Base-by-base conservation (phyloP, 2,888 invertebrate species). In the Caenorhabditis becei region DNA sequence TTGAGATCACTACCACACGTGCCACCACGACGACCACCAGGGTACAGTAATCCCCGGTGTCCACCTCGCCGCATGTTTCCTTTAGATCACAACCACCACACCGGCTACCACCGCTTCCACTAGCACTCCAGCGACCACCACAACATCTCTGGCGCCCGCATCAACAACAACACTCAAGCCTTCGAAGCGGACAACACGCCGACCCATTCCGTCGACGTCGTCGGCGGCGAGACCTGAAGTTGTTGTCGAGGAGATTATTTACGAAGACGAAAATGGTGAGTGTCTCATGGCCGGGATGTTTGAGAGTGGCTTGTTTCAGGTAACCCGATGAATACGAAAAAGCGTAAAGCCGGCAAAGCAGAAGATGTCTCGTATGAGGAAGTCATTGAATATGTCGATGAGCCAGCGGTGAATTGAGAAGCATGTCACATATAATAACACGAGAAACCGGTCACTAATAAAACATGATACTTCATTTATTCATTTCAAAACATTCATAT, bases 361-460 rank as follows among this genome's bases (percentile, higher is more conserved):
- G 77, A 77, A 18, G 81, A 81, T 26, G 81, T 77, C 23, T 77
- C 77, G 8, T 81, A 81, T 28, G 81, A 81, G 23, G 82, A 82
- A 35, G 66, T 82, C 2, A 77, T 82, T 24, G 82, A 82, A 44
- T 82, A 82, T 53, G 82, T 82, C n/a, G 82, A 82, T 53, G 77
- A 80, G 26, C 74, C 79, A 8, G 56, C 75, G 0, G 63, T 35
- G n/a, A 77, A 77, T 7, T 77, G 63, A 69, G 16, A 16, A 8
- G n/a, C 10, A 20, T 58, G 58, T 18, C 26, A 20, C 10, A 47
- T 1, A 47, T 47, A 47, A 47, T 47, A 18, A 47, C 47, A 47
- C 11, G 18, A 20, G 47, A 47, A n/a, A 53, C 16, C 53, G 23
- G 23, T 53, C 18, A 47, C 28, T 26, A 28, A 47, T 47, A 18